These are phyloP conservation scores for Buathra laborator DNA, from an alignment of 2,888 invertebrate species.

Conservation along the genomic window DNA sequence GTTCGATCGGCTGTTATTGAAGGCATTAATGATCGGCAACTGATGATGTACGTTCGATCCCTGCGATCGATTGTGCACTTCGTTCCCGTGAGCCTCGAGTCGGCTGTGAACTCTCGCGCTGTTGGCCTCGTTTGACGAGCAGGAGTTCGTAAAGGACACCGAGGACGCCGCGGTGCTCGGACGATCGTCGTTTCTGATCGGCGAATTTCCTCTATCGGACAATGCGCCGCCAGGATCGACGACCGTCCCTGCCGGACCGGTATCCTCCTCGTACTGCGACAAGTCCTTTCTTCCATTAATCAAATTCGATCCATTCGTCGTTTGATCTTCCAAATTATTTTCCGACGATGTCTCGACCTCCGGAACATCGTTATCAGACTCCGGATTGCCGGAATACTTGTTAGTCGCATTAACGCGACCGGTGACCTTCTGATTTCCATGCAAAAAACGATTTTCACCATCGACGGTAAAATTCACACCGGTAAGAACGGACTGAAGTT, in stretches of 20 bases:
- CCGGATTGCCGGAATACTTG: conserved; percentile 7
- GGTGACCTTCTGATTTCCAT: conserved; percentile 2
- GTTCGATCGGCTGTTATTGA: conserved; percentile 38
- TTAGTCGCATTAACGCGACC: background rate
- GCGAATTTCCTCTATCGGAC: conserved; percentile 73
- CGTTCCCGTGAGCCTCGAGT: conserved; percentile 77
- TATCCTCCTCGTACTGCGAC: conserved; percentile 19
- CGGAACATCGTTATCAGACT: background rate
- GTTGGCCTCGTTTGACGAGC: conserved; percentile 77
- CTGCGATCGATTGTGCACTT: conserved; percentile 52
- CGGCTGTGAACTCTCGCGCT: conserved; percentile 77
- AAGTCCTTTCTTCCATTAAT: background rate
- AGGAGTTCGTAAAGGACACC: conserved; percentile 80
- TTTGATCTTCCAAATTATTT: background rate
- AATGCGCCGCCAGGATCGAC: conserved; percentile 71
- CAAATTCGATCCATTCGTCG: background rate
- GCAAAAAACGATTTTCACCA: conserved; percentile 16
- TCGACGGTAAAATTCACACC: conserved; percentile 10
- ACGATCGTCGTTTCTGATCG: conserved; percentile 62
- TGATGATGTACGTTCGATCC: conserved; percentile 50
- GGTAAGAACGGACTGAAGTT: conserved; percentile 1
- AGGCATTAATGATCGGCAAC: conserved; percentile 32
- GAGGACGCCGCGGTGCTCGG: conserved; percentile 74
- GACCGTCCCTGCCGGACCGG: background rate
- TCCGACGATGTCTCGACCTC: background rate